Conservation (phyloP, 2,797 vertebrate genomes). For the Arctocebus calabarensis region DNA sequence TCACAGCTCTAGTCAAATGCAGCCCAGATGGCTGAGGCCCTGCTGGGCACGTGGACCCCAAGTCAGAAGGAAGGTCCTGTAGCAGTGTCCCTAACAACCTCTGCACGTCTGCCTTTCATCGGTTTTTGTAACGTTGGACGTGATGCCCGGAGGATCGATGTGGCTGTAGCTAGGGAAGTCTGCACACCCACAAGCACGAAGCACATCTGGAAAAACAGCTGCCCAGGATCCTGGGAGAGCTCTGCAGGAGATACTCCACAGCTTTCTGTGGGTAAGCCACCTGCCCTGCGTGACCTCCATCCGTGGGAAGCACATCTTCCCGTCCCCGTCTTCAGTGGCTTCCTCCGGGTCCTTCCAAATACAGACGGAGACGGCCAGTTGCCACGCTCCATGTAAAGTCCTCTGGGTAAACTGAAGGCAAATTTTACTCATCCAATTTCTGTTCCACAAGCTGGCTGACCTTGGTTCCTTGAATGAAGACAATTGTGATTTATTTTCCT, state of each 20-base stretch:
- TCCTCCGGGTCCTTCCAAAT: not conserved
- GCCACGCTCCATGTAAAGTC: not conserved
- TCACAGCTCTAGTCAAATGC: fast-evolving
- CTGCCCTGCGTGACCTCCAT: fast-evolving
- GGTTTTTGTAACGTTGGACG: not conserved
- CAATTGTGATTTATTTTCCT: not conserved
- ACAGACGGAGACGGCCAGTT: not conserved
- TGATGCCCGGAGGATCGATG: fast-evolving
- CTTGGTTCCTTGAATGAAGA: not conserved
- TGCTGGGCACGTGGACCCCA: fast-evolving
- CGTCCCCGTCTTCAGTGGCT: not conserved
- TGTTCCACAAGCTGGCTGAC: not conserved
- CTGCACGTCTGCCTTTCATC: fast-evolving
- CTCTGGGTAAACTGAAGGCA: not conserved
- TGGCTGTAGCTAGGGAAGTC: not conserved
- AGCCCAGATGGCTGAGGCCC: not conserved
- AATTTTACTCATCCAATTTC: not conserved
- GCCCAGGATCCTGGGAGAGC: not conserved
- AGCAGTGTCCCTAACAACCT: fast-evolving
- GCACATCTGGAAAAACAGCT: not conserved
- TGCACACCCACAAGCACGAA: not conserved
- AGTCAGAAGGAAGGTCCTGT: not conserved
- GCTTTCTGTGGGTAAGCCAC: not conserved
- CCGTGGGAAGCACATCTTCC: conserved; percentile 33
- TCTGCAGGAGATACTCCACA: conserved; percentile 13